phyloP scores from a whole-genome alignment of 2,888 invertebrate species.

The Rhorus exstirpatorius region DNA sequence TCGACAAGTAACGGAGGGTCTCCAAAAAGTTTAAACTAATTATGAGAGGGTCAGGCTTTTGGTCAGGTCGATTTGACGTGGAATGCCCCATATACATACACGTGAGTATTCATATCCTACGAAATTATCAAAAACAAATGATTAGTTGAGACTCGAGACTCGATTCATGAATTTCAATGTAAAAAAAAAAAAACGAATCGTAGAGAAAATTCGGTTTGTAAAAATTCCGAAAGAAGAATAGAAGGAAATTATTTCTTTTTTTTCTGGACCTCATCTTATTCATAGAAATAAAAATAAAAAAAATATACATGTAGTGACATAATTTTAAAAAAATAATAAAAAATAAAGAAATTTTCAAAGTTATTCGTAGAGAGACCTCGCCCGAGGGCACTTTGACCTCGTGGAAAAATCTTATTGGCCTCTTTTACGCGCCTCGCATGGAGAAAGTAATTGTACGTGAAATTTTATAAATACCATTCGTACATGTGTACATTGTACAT shows the following conservation, averaged over 20 bases:
- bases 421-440: conserved; percentile 16
- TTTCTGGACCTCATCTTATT: too few species aligned
- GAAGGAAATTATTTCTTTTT: too few species aligned
- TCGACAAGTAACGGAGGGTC: too few species aligned
- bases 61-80: too few species aligned
- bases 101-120: background rate
- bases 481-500: too few species aligned
- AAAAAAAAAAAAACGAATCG: conserved; percentile 37
- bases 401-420: conserved; percentile 57
- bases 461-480: background rate
- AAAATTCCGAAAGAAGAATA: conserved; percentile 1
- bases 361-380: conserved; percentile 35
- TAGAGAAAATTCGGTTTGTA: conserved; percentile 45
- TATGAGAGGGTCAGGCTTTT: too few species aligned
- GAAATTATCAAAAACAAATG: conserved; percentile 6
- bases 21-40: too few species aligned
- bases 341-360: conserved; percentile 19
- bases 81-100: too few species aligned
- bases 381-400: conserved; percentile 63
- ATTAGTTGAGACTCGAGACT: conserved; percentile 24
- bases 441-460: conserved; percentile 66
- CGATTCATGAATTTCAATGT: conserved; percentile 20
- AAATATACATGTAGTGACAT: background rate
- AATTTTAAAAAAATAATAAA: conserved; percentile 22
- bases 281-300: background rate